Evolutionary conservation across 2,888 invertebrate genomes (phyloP).

Genomic region (Dermolepida albohirtum): DNA sequence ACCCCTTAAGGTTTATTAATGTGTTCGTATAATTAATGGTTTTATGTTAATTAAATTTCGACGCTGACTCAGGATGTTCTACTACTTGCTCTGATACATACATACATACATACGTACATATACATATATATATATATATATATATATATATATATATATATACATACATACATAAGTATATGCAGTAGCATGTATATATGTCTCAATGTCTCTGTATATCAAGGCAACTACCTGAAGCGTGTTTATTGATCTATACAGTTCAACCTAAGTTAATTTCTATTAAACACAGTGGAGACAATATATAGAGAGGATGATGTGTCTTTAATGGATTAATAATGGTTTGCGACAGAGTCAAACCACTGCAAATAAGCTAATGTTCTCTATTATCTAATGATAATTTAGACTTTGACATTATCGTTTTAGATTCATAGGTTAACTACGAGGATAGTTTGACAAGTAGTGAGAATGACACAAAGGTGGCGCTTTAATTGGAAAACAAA

Average conservation of each 20-base stretch:
- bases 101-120: too few species aligned
- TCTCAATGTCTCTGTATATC: neutral
- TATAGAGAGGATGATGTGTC: neutral
- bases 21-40: conserved; percentile 18
- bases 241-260: conserved; percentile 10
- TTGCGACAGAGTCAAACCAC: conserved; percentile 6
- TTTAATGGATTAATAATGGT: conserved; percentile 21
- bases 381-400: conserved; percentile 2
- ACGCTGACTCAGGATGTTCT: neutral
- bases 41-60: conserved; percentile 26
- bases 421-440: conserved; percentile 1
- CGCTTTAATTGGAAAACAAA: too few species aligned
- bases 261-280: conserved; percentile 4
- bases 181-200: too few species aligned
- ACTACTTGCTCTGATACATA: too few species aligned
- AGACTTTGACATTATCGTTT: neutral
- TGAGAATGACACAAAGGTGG: too few species aligned
- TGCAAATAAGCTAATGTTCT: conserved; percentile 7
- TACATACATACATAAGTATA: too few species aligned
- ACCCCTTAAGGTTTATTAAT: conserved; percentile 21
- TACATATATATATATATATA: too few species aligned
- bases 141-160: too few species aligned
- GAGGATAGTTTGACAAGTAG: too few species aligned
- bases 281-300: neutral
- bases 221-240: neutral